phyloP scores from a whole-genome alignment of 2,888 invertebrate genomes.

The Pterostichus madidus region DNA sequence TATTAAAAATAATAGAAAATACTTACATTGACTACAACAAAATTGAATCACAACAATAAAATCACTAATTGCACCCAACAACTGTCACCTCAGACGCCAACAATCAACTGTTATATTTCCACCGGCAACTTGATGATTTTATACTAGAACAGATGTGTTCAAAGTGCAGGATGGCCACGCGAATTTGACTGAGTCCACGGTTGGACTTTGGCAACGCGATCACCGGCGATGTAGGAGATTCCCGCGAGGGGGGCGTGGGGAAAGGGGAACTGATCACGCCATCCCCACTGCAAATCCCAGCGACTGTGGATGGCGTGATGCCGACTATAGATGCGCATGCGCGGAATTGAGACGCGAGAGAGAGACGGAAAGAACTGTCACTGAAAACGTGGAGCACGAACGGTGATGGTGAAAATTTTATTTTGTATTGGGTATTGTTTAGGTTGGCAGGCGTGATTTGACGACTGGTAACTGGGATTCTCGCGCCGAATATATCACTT shows the following conservation, averaged over 20 bases:
- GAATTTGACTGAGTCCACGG: background rate
- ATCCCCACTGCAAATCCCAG: conserved; percentile 60
- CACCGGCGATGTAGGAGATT: conserved; percentile 19
- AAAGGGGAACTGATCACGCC: conserved; percentile 44
- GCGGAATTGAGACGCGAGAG: background rate
- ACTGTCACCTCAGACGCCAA: background rate
- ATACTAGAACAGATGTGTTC: background rate
- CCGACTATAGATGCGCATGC: conserved; percentile 25
- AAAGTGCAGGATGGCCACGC: background rate
- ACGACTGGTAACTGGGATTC: too few relatives aligned
- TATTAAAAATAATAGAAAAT: too few relatives aligned
- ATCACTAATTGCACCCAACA: background rate
- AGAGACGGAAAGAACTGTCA: too few relatives aligned
- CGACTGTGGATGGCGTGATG: conserved; percentile 56
- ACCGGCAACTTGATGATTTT: background rate
- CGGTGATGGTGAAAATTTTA: too few relatives aligned
- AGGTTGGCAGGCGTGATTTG: too few relatives aligned
- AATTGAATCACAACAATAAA: too few relatives aligned
- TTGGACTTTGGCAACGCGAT: conserved; percentile 4
- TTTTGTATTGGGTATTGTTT: too few relatives aligned
- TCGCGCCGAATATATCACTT: too few relatives aligned
- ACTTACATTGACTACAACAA: background rate
- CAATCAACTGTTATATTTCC: background rate
- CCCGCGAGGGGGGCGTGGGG: conserved; percentile 22
- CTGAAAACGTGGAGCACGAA: too few relatives aligned